These are phyloP conservation scores for Helarctos malayanus DNA, from an alignment of 2,797 vertebrate species.

Conservation along the genomic window DNA sequence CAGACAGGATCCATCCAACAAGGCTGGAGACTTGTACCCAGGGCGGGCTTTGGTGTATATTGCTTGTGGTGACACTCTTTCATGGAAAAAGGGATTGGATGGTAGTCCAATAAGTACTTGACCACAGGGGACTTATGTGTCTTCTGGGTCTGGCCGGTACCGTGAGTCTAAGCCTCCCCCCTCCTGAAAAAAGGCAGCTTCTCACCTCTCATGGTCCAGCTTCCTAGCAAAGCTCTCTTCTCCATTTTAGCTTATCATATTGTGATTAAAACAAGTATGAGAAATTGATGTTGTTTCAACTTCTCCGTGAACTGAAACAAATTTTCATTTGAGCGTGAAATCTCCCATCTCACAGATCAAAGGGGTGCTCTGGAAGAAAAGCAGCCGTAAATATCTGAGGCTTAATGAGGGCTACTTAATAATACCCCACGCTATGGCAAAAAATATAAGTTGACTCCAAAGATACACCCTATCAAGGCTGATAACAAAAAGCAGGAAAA, in stretches of 20 bases:
- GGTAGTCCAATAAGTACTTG: background rate
- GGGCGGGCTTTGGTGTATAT: background rate
- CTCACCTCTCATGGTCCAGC: background rate
- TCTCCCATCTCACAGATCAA: conserved; percentile 2
- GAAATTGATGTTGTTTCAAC: conserved; percentile 58
- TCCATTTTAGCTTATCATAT: conserved; percentile 26
- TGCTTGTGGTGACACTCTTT: background rate
- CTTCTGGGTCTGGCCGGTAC: background rate
- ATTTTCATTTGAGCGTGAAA: conserved; percentile 49
- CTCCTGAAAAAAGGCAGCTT: background rate
- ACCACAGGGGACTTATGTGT: background rate
- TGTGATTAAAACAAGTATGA: conserved; percentile 49
- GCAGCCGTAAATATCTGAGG: background rate
- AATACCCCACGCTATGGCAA: background rate
- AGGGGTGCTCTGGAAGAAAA: conserved; percentile 31
- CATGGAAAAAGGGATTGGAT: background rate
- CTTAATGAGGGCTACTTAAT: conserved; percentile 43
- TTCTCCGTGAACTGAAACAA: conserved; percentile 48
- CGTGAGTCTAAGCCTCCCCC: background rate
- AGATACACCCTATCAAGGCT: background rate
- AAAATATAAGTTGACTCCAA: conserved; percentile 15
- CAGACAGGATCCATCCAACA: background rate
- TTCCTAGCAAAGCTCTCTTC: background rate
- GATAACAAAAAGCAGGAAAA: conserved; percentile 9
- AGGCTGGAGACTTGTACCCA: background rate